phyloP scores from a whole-genome alignment of 1,140 invertebrate species.

The Hyles euphorbiae region DNA sequence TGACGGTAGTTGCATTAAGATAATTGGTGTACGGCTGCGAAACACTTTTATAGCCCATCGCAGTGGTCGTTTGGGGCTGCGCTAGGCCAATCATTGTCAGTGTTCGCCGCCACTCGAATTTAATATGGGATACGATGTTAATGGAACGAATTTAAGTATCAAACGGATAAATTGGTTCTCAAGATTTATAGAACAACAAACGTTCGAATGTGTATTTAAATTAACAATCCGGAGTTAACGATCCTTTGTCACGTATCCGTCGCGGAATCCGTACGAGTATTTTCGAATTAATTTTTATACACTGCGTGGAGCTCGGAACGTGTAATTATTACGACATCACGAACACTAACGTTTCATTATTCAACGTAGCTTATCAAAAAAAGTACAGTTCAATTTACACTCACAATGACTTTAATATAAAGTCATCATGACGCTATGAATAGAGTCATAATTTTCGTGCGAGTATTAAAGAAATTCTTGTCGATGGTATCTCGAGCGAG shows the following conservation, averaged over 20 bases:
- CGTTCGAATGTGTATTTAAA: constrained; percentile 44
- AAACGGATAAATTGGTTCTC: constrained; percentile 46
- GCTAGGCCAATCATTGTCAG: constrained; percentile 55
- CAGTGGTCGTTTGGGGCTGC: constrained; percentile 51
- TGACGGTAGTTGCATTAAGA: constrained; percentile 68
- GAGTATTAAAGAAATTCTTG: constrained; percentile 63
- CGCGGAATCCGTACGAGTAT: too few species aligned
- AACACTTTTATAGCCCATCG: constrained; percentile 63
- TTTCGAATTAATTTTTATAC: too few species aligned
- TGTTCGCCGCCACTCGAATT: constrained; percentile 50
- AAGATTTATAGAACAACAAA: constrained; percentile 59
- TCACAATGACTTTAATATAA: constrained; percentile 62
- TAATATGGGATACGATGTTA: constrained; percentile 53
- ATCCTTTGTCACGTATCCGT: constrained; percentile 9
- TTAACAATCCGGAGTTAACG: constrained; percentile 28
- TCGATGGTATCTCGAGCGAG: constrained; percentile 64
- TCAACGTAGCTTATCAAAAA: constrained; percentile 30
- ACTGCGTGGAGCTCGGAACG: too few species aligned
- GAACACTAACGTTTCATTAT: constrained; percentile 1
- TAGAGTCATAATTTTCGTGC: constrained; percentile 57
- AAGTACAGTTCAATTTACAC: constrained; percentile 59
- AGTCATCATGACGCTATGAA: constrained; percentile 46
- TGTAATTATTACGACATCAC: constrained; percentile 4
- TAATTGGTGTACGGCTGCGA: constrained; percentile 64
- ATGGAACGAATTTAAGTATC: constrained; percentile 58